Conservation (phyloP, 1,140 invertebrate genomes). For the Vanessa tameamea region DNA sequence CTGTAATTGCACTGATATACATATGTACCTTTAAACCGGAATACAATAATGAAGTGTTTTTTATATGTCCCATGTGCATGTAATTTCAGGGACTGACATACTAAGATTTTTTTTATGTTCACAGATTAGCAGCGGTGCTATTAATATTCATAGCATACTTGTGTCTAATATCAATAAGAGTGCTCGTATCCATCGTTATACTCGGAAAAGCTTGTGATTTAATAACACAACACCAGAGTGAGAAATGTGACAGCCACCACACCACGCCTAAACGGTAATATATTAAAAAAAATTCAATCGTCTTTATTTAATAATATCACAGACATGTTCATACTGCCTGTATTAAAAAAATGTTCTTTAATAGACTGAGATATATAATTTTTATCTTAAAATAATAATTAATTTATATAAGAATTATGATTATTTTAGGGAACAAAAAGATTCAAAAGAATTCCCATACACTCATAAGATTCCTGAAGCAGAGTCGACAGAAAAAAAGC, state of each 20-base stretch:
- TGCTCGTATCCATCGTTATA: constrained; percentile 93
- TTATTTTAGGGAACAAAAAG: constrained; percentile 62
- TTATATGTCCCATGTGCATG: no score
- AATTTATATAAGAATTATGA: background rate
- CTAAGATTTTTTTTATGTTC: constrained; percentile 34
- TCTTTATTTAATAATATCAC: background rate
- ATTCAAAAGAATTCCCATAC: constrained; percentile 54
- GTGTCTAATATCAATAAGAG: constrained; percentile 89
- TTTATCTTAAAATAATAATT: no score
- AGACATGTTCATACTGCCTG: background rate
- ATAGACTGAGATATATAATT: no score
- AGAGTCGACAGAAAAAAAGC: constrained; percentile 54
- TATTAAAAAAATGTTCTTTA: background rate
- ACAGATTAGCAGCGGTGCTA: constrained; percentile 84
- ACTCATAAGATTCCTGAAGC: constrained; percentile 53
- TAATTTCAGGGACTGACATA: no score
- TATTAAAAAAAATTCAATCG: background rate
- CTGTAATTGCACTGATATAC: no score
- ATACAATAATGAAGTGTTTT: no score
- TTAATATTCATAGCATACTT: constrained; percentile 88
- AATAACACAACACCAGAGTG: constrained; percentile 87
- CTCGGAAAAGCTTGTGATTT: constrained; percentile 93
- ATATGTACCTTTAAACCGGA: no score
- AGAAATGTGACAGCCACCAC: constrained; percentile 77
- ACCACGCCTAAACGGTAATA: constrained; percentile 76